Percentiles rank a stretch among this genome's conserved stretches.
Conservation (phyloP, 1,140 invertebrate species). For the Papilio polytes region DNA sequence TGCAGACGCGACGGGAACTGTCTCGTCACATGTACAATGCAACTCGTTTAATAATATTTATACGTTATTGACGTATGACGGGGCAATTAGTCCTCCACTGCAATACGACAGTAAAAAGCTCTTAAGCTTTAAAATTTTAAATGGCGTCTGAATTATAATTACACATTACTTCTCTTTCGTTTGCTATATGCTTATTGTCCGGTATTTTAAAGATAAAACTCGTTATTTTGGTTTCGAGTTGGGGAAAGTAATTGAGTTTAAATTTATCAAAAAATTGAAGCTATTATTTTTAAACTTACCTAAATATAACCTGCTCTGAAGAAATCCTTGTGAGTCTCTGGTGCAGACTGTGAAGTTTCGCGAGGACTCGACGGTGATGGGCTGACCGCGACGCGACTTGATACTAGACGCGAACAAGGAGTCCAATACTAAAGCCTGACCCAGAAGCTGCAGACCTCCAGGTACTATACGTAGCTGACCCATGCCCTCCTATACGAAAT, state of each 20-base stretch:
- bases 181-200: too few species aligned
- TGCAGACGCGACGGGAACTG: background rate
- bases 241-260: too few species aligned
- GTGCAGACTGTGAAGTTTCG: conserved; percentile 94
- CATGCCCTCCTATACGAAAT: conserved; percentile 93
- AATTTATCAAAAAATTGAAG: background rate
- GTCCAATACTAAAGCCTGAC: conserved; percentile 94
- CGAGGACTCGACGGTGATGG: conserved; percentile 93
- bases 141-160: background rate
- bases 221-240: too few species aligned
- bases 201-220: too few species aligned
- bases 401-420: conserved; percentile 94
- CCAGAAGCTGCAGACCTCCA: conserved; percentile 93
- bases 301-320: conserved; percentile 92
- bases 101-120: background rate
- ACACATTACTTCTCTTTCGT: background rate
- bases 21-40: conserved; percentile 6
- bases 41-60: conserved; percentile 19
- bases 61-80: conserved; percentile 21
- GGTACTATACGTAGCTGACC: conserved; percentile 95
- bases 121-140: background rate
- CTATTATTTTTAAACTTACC: conserved; percentile 81
- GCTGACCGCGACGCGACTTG: conserved; percentile 91
- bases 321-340: conserved; percentile 89
- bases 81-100: conserved; percentile 22